Percentiles rank a stretch among this genome's conserved stretches.
These are phyloP conservation scores for Operophtera brumata DNA, from an alignment of 2,888 invertebrate species.

Conservation along the genomic window DNA sequence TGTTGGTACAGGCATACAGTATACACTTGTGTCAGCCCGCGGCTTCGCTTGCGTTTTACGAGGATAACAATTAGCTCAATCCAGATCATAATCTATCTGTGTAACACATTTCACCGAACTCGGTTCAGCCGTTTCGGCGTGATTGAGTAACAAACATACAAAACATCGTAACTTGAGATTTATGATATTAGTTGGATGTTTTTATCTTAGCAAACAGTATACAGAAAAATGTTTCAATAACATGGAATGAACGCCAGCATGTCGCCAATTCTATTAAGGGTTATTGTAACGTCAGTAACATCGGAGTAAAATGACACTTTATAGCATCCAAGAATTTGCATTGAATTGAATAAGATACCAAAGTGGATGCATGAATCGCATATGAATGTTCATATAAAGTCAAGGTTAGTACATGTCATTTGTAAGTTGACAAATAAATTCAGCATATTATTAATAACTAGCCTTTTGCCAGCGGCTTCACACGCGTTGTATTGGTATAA, in stretches of 20 bases:
- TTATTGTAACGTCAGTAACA: slow-evolving; percentile 25
- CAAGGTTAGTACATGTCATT: slow-evolving; percentile 11
- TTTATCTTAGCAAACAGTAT: not conserved
- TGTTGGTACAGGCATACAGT: not conserved
- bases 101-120: too few species aligned
- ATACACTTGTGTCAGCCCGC: too few species aligned
- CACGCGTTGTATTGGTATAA: too few species aligned
- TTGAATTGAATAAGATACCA: slow-evolving; percentile 27
- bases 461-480: not conserved
- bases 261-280: slow-evolving; percentile 1
- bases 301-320: slow-evolving; percentile 16
- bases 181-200: too few species aligned
- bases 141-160: too few species aligned
- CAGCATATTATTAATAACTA: not conserved
- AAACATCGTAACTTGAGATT: too few species aligned
- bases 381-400: slow-evolving; percentile 16
- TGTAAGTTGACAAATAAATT: not conserved
- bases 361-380: slow-evolving; percentile 13
- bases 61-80: too few species aligned
- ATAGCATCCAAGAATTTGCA: slow-evolving; percentile 29
- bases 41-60: too few species aligned
- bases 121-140: too few species aligned
- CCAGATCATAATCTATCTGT: too few species aligned
- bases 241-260: not conserved
- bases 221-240: not conserved